A percentile compares a stretch with the other conserved stretches of the same genome.
Conservation (phyloP, 2,113 vertebrate species). For the Euleptes europaea region DNA sequence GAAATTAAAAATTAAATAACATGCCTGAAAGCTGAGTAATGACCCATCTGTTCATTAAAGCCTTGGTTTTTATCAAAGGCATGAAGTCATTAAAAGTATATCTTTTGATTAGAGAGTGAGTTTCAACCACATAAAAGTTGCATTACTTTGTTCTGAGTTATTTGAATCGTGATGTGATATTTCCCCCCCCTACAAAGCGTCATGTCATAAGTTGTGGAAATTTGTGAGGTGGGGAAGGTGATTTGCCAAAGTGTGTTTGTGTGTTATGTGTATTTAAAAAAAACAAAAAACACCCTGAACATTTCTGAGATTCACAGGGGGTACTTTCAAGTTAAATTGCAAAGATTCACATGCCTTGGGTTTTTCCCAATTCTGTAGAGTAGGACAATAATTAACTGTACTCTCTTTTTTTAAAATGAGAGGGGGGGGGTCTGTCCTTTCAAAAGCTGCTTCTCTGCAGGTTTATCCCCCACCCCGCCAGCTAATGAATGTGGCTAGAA, state of each 20-base stretch:
- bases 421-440: neutral
- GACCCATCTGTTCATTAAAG: constrained; percentile 34
- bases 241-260: neutral
- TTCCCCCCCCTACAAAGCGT: neutral
- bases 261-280: neutral
- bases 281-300: no score
- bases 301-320: neutral
- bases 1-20: constrained; percentile 54
- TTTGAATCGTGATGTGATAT: neutral
- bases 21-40: constrained; percentile 32
- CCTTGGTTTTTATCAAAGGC: constrained; percentile 48
- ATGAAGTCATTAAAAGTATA: constrained; percentile 52
- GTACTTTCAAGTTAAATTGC: neutral
- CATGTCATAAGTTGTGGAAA: neutral
- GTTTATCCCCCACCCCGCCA: neutral
- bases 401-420: neutral
- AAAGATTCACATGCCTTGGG: neutral
- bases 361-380: constrained; percentile 1
- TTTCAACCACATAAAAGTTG: constrained; percentile 29
- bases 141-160: constrained; percentile 14
- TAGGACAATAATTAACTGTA: constrained; percentile 23
- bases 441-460: neutral
- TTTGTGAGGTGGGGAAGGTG: neutral
- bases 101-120: constrained; percentile 50
- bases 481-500: constrained; percentile 11